Evolutionary conservation across 2,113 vertebrate species (phyloP), one percentile per base, ranked within the genome.

Genomic region (Gallinago media): DNA sequence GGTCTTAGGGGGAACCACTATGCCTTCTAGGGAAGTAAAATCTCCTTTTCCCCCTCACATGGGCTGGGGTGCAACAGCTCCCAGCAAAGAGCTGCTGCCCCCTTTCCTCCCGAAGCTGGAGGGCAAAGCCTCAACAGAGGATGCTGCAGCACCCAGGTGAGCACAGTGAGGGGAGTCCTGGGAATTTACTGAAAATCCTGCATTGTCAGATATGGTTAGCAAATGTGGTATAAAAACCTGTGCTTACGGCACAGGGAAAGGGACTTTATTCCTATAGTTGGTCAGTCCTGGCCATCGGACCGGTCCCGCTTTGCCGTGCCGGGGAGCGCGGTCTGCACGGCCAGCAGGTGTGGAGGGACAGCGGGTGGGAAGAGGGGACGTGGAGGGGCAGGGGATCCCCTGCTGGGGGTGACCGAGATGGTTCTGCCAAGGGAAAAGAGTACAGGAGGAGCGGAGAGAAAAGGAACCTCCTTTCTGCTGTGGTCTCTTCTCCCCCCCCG

Each of bases 1-100:
- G 0, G 16, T 9, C 1, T 0, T 9, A 5, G 8, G 0, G 2
- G 0, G 1, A 40, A 55, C 40, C 15, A 52, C 18, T 22, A 8
- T 38, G 26, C 19, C 56, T 92, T 11, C 8, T 0, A 1, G 27
- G 18, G n/a, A 88, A 50, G 49, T 32, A 36, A 52, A 62, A 79
- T 36, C 55, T n/a, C 18, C 22, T 42, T 58, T 65, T 65, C 38
- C 36, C 9, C 26, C n/a, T 94, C 42, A 50, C 19, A 10, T 0
- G 0, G 36, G 3, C 54, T 68, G 72, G 34, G 12, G 7, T 21
- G 47, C 1, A 0, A 54, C 58, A 56, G 16, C 27, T 66, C 26
- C 21, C 1, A 1, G 52, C 25, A 59, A 71, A 78, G 52, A 80
- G 25, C 38, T 20, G 52, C 52, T 36, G 5, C 19, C 11, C 11